These are phyloP conservation scores for Campaea margaritaria DNA, from an alignment of 2,888 invertebrate species.

Conservation along the genomic window DNA sequence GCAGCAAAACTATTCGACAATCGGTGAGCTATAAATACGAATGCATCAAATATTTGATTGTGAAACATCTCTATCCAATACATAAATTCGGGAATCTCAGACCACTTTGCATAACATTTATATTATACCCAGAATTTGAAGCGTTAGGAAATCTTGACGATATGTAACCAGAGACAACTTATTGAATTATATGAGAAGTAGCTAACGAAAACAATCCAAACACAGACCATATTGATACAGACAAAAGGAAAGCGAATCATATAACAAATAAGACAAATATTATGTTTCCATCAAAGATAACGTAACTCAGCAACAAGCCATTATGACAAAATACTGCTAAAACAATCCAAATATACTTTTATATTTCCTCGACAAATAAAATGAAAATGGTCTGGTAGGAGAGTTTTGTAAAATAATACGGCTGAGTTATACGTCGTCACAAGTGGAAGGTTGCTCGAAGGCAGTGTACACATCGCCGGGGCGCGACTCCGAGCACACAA, in stretches of 20 bases:
- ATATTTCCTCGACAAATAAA: background rate
- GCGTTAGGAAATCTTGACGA: background rate
- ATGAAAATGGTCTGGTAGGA: background rate
- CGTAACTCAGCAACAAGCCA: background rate
- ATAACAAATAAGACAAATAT: slow-evolving; percentile 1
- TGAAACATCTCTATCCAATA: slow-evolving; percentile 21
- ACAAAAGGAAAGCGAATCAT: slow-evolving; percentile 7
- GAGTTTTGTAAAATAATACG: slow-evolving; percentile 2
- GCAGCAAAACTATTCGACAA: slow-evolving; percentile 29
- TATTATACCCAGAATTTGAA: slow-evolving; percentile 4
- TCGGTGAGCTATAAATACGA: slow-evolving; percentile 26
- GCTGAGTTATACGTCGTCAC: slow-evolving; percentile 1
- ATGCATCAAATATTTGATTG: slow-evolving; percentile 34
- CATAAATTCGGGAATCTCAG: slow-evolving; percentile 13
- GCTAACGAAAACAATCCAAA: slow-evolving; percentile 6
- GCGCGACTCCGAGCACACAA: slow-evolving; percentile 46
- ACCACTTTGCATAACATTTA: slow-evolving; percentile 14
- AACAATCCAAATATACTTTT: background rate
- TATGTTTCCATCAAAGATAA: background rate
- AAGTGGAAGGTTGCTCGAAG: slow-evolving; percentile 39
- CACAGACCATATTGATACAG: slow-evolving; percentile 9
- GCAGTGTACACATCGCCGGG: slow-evolving; percentile 42
- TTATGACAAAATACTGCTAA: background rate
- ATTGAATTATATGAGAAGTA: slow-evolving; percentile 1
- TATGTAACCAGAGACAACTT: background rate